Conservation (phyloP, 1,140 invertebrate genomes). For the Drosophila bifasciata region DNA sequence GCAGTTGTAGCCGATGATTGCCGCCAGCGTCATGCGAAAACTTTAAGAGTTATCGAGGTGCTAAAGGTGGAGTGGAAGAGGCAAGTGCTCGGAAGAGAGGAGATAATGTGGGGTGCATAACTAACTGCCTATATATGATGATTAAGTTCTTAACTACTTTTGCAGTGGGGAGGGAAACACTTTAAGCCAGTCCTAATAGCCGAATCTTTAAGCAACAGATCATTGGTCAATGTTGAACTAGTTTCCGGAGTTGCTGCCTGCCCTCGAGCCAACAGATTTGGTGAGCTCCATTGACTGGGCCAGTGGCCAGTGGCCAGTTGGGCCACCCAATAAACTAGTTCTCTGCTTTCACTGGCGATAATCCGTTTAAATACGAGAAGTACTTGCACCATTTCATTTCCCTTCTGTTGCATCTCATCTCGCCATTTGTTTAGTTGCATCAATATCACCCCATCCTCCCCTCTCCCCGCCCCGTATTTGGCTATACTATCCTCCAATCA, state of each 20-base stretch:
- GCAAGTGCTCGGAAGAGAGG: background rate
- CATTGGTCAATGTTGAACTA: too few species aligned
- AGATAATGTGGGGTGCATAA: background rate
- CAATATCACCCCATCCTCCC: slow-evolving; percentile 32
- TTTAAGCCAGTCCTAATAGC: too few species aligned
- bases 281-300: background rate
- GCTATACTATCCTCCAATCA: slow-evolving; percentile 58
- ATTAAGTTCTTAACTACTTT: too few species aligned
- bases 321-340: slow-evolving; percentile 8
- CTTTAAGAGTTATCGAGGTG: slow-evolving; percentile 2
- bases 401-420: slow-evolving; percentile 14
- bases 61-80: background rate
- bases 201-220: too few species aligned
- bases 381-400: slow-evolving; percentile 2
- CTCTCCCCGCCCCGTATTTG: background rate
- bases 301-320: too few species aligned
- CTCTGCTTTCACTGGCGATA: slow-evolving; percentile 13
- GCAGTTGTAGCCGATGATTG: slow-evolving; percentile 28
- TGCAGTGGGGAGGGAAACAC: too few species aligned
- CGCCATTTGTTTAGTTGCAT: slow-evolving; percentile 36
- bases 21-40: background rate
- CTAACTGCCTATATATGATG: too few species aligned
- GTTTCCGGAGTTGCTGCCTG: too few species aligned
- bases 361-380: slow-evolving; percentile 23
- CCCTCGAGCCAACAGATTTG: background rate